phyloP scores from a whole-genome alignment of 2,113 vertebrate genomes.

The Antigone vipio region DNA sequence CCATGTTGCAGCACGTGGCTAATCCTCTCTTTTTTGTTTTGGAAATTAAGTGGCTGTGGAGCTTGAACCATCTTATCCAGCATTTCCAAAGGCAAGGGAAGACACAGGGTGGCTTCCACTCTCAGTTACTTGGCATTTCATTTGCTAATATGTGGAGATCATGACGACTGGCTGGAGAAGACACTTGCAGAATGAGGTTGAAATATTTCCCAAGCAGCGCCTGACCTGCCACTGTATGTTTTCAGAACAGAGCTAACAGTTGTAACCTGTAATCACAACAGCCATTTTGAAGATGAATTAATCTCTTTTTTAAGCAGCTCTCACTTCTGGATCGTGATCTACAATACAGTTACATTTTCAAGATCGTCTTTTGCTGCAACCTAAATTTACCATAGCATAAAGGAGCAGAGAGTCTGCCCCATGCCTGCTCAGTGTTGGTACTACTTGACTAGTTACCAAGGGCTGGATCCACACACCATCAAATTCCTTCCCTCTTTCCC shows the following conservation, averaged over 20 bases:
- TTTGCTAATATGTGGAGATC: neutral
- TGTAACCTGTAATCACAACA: neutral
- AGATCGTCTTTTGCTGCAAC: neutral
- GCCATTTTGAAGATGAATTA: neutral
- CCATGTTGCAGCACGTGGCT: fast-evolving
- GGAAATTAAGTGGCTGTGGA: neutral
- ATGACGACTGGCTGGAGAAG: neutral
- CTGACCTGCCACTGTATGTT: neutral
- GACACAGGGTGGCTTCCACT: neutral
- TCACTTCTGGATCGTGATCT: neutral
- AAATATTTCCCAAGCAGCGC: neutral
- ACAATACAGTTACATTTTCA: neutral
- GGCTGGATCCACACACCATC: neutral
- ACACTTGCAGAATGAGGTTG: neutral
- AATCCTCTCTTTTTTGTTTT: neutral
- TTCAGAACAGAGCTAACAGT: neutral
- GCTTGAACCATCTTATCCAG: neutral
- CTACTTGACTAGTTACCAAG: neutral
- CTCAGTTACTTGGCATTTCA: neutral
- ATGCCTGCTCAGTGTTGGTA: neutral
- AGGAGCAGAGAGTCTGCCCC: neutral
- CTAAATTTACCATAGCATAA: neutral
- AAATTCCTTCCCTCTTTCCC: neutral
- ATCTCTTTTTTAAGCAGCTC: neutral
- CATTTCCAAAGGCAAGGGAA: neutral